Conservation (phyloP, 2,797 vertebrate genomes). For the Enteromius fasciolatus region DNA sequence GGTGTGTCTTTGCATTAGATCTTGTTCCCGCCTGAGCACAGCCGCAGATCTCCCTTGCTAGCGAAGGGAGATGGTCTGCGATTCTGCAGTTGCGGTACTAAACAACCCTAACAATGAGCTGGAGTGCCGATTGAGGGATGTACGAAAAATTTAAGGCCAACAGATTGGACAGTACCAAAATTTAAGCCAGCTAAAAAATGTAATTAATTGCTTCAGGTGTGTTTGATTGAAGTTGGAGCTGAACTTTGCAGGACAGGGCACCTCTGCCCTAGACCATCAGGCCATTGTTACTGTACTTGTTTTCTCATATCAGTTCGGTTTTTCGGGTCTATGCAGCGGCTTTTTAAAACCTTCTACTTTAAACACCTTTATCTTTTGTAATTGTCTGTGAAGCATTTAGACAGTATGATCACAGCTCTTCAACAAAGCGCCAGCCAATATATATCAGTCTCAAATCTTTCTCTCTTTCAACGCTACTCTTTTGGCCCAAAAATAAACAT, state of each 20-base stretch:
- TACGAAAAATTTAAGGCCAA: background rate
- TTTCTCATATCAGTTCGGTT: background rate
- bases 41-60: no score
- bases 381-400: background rate
- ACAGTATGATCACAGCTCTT: slow-evolving; percentile 8
- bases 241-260: no score
- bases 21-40: no score
- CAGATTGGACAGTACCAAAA: background rate
- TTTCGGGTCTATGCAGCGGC: background rate
- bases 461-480: background rate
- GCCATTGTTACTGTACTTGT: background rate
- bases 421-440: background rate
- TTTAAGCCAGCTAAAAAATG: background rate
- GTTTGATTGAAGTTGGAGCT: no score
- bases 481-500: slow-evolving; percentile 33
- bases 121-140: no score
- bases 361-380: background rate
- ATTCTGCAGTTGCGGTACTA: no score
- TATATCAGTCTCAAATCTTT: slow-evolving; percentile 41
- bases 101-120: no score
- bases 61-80: no score
- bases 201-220: no score
- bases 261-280: background rate
- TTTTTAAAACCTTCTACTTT: background rate
- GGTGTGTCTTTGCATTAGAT: no score